Conservation (phyloP, 1,140 invertebrate genomes). For the Musca vetustissima region DNA sequence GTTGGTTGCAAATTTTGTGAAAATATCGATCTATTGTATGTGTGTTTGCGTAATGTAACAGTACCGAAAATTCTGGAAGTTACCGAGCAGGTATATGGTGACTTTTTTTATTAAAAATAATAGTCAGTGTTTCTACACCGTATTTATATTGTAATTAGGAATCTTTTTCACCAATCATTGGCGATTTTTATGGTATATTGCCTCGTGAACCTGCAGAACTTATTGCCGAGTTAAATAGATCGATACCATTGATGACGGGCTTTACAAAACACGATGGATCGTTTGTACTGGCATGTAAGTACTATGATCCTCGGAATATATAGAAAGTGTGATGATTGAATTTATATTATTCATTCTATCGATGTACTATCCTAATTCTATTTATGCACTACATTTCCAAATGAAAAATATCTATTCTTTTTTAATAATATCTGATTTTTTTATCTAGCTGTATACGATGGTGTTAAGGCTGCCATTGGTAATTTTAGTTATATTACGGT, state of each 20-base stretch:
- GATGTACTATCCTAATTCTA: no score
- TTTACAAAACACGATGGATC: slow-evolving; percentile 52
- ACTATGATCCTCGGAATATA: neutral
- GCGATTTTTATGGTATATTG: slow-evolving; percentile 42
- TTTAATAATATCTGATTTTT: no score
- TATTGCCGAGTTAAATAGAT: slow-evolving; percentile 29
- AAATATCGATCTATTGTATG: slow-evolving; percentile 23
- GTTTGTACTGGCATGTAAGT: slow-evolving; percentile 46
- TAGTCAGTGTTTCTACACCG: neutral
- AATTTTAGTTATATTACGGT: slow-evolving; percentile 40
- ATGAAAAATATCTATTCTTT: no score
- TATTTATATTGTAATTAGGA: slow-evolving; percentile 28
- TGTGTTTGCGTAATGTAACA: slow-evolving; percentile 34
- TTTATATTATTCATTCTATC: no score
- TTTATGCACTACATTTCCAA: no score
- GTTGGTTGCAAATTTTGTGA: slow-evolving; percentile 37
- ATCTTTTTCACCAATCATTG: slow-evolving; percentile 39
- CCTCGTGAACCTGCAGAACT: slow-evolving; percentile 37
- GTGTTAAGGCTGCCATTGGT: slow-evolving; percentile 18
- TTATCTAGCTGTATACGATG: slow-evolving; percentile 39
- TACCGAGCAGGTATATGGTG: slow-evolving; percentile 28
- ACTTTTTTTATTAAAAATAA: no score
- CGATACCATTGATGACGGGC: slow-evolving; percentile 44
- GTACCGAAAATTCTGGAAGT: slow-evolving; percentile 36
- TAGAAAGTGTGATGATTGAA: no score